Percentiles rank a stretch among this genome's conserved stretches.
Evolutionary conservation across 2,797 vertebrate species (phyloP).

Genomic region (Ptychobarbus kaznakovi): DNA sequence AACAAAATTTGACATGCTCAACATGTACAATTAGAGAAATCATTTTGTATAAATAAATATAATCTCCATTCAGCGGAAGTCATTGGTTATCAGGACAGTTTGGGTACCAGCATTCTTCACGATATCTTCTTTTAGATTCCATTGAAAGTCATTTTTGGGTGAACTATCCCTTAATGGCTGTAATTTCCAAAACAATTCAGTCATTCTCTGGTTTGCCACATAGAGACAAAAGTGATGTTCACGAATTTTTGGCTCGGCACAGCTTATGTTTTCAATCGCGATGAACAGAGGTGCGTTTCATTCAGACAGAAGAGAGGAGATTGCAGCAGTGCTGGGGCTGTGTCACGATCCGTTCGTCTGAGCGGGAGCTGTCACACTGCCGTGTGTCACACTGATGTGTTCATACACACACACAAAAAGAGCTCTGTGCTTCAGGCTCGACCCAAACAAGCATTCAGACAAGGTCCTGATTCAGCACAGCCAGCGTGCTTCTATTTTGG

Average conservation of each 20-base stretch:
- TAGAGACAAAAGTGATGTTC: background rate
- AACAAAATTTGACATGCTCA: background rate
- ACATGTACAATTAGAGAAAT: background rate
- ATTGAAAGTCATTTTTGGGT: background rate
- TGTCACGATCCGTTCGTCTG: conserved; percentile 47
- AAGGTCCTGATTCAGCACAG: conserved; percentile 66
- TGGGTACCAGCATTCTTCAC: background rate
- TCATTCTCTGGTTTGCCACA: background rate
- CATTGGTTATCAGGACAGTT: background rate
- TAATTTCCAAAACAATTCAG: background rate
- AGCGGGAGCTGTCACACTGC: conserved; percentile 45
- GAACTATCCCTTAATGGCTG: background rate
- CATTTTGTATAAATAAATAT: background rate
- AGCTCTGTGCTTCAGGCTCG: conserved; percentile 35
- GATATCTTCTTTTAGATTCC: background rate
- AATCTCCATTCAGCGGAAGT: background rate
- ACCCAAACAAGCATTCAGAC: conserved; percentile 46
- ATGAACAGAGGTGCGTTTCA: conserved; percentile 30
- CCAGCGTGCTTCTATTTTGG: conserved; percentile 76
- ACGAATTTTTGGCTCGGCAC: conserved; percentile 6
- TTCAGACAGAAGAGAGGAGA: conserved; percentile 43
- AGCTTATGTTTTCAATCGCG: conserved; percentile 52
- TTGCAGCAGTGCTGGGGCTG: conserved; percentile 55
- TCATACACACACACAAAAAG: conserved; percentile 39
- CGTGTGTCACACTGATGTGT: conserved; percentile 17